Conservation (phyloP, 2,797 vertebrate species). For the Amphiprion clarkii region DNA sequence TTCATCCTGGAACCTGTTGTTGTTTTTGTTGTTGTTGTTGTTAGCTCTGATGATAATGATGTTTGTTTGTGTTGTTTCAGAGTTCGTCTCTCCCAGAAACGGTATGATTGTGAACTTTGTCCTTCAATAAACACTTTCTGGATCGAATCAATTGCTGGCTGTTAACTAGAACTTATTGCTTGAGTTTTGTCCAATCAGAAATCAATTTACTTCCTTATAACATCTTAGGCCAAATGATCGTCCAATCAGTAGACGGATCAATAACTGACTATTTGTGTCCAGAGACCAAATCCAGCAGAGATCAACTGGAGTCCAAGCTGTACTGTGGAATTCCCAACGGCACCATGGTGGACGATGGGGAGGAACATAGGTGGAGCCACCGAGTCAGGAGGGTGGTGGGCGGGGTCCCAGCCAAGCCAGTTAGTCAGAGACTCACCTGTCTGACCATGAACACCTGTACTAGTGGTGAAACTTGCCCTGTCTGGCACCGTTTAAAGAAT, state of each 20-base stretch:
- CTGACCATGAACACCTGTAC: no score
- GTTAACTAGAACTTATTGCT: no score
- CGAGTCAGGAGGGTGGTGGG: conserved; percentile 77
- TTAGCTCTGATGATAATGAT: accelerated
- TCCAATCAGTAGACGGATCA: background rate
- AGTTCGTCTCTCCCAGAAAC: conserved; percentile 49
- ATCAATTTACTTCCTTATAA: no score
- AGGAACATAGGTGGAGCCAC: conserved; percentile 29
- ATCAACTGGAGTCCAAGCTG: conserved; percentile 76
- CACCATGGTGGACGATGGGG: background rate
- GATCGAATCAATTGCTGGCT: no score
- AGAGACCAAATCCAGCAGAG: conserved; percentile 43
- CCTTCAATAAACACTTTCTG: no score
- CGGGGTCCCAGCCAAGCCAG: conserved; percentile 74
- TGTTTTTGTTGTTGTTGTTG: background rate
- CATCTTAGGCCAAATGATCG: background rate
- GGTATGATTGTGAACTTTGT: conserved; percentile 44
- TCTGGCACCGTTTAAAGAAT: no score
- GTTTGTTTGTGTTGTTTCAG: conserved; percentile 43
- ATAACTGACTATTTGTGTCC: conserved; percentile 13
- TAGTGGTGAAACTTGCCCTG: no score
- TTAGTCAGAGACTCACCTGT: conserved; percentile 34
- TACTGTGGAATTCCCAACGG: conserved; percentile 85
- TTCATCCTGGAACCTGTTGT: background rate
- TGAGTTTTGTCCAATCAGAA: no score